These are phyloP conservation scores for Uropsilus gracilis DNA, from an alignment of 2,113 vertebrate species.

Conservation along the genomic window DNA sequence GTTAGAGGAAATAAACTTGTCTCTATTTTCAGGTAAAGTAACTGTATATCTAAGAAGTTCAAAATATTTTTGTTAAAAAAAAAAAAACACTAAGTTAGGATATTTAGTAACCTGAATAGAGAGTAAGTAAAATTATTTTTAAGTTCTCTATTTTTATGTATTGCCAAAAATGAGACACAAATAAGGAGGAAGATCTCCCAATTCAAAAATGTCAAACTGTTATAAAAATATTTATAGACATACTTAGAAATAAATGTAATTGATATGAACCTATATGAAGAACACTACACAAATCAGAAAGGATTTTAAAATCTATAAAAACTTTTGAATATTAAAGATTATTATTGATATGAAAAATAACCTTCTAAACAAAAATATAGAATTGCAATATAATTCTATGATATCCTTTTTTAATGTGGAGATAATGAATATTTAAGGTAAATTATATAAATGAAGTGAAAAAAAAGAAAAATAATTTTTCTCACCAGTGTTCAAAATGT, in stretches of 20 bases:
- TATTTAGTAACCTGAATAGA: constrained; percentile 39
- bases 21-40: constrained; percentile 36
- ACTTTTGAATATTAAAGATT: constrained; percentile 23
- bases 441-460: not conserved
- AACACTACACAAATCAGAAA: constrained; percentile 49
- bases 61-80: constrained; percentile 48
- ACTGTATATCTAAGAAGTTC: constrained; percentile 28
- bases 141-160: not conserved
- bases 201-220: constrained; percentile 36
- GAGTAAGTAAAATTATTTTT: constrained; percentile 40
- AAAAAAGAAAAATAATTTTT: not conserved
- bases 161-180: constrained; percentile 46
- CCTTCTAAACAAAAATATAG: constrained; percentile 10
- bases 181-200: not conserved
- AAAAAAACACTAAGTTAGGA: constrained; percentile 7
- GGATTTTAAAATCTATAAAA: constrained; percentile 41
- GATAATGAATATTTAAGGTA: constrained; percentile 4
- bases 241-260: constrained; percentile 46
- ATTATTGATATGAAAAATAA: not conserved
- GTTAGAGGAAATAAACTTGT: constrained; percentile 53
- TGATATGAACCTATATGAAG: constrained; percentile 1
- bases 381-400: constrained; percentile 42
- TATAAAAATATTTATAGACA: constrained; percentile 16
- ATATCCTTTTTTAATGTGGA: constrained; percentile 8
- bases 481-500: constrained; percentile 44